Base-by-base conservation (phyloP, 2,888 invertebrate species). In the Lymantria dispar region DNA sequence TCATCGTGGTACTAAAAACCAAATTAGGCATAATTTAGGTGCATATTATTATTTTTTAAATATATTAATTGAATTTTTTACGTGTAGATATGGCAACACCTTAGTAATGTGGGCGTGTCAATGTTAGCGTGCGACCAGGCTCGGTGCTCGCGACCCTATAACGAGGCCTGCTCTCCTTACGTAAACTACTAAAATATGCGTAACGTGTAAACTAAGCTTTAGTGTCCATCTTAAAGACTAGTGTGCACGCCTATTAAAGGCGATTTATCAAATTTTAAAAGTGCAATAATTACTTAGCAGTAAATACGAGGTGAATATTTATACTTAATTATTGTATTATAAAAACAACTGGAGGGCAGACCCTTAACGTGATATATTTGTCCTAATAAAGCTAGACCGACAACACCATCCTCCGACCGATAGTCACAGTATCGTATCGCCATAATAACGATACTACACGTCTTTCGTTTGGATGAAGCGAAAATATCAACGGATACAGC, bases 401-500 rank as follows among this genome's bases (percentile, higher is more conserved):
- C 70, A 78, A 81, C 87, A 90, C 90, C 91, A 91, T 91, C 91
- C 91, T 91, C 91, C 83, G 90, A 84, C 89, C 89, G 90, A 85
- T 76, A 81, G 85, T 78, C 86, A 64, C 74, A 77, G 76, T 71
- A 74, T 71, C 78, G 22, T 5, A 75, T 68, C 74, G 73, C 73
- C n/a, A 73, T 56, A 76, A 77, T 70, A 70, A 71, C 71, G 58
- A 64, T 50, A 67, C 66, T 67, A 68, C 59, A 60, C 68, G 66
- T 53, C 58, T 63, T 61, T n/a, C 42, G 29, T 42, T 69, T 72
- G 75, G 81, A 87, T 86, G 78, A 87, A 88, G 89, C 89, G 83
- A 80, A 79, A 86, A 82, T 85, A 79, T 86, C 86, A 87, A 87
- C 83, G 83, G 77, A 86, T 85, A 90, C 85, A 87, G 89, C 89